phyloP scores from a whole-genome alignment of 2,797 vertebrate genomes.

The Chloroceryle amazona region DNA sequence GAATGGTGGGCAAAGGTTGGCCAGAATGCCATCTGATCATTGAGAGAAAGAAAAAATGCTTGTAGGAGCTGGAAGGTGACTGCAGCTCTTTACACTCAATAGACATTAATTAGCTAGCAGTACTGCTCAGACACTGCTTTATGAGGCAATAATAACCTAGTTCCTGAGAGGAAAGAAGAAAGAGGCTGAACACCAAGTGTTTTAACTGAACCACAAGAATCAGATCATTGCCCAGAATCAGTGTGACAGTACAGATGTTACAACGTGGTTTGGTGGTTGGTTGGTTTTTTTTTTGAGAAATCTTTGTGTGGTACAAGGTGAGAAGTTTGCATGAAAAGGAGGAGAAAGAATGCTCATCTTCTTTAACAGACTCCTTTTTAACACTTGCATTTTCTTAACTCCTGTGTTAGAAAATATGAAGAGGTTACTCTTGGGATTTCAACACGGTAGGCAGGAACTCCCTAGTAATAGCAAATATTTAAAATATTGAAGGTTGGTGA shows the following conservation, averaged over 20 bases:
- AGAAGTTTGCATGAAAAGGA: neutral
- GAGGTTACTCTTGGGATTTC: neutral
- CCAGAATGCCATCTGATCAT: constrained; percentile 21
- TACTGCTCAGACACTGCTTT: neutral
- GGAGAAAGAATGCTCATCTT: neutral
- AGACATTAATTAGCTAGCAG: constrained; percentile 36
- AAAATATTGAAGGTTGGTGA: neutral
- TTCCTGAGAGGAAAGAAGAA: neutral
- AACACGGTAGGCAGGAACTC: neutral
- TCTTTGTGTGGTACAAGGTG: neutral
- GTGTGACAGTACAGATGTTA: neutral
- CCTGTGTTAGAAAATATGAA: neutral
- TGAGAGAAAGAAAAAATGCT: neutral
- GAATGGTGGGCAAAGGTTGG: constrained; percentile 8
- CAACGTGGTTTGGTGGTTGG: neutral
- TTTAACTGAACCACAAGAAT: neutral
- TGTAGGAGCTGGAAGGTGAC: neutral
- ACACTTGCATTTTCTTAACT: too few relatives aligned
- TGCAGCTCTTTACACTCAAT: constrained; percentile 5
- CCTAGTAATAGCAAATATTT: neutral
- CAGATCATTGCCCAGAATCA: neutral
- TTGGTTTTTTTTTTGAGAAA: neutral
- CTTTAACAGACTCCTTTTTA: too few relatives aligned
- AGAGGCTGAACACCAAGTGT: neutral
- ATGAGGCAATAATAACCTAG: neutral